Conservation (phyloP, 2,888 invertebrate genomes). For the Trichogramma evanescens region DNA sequence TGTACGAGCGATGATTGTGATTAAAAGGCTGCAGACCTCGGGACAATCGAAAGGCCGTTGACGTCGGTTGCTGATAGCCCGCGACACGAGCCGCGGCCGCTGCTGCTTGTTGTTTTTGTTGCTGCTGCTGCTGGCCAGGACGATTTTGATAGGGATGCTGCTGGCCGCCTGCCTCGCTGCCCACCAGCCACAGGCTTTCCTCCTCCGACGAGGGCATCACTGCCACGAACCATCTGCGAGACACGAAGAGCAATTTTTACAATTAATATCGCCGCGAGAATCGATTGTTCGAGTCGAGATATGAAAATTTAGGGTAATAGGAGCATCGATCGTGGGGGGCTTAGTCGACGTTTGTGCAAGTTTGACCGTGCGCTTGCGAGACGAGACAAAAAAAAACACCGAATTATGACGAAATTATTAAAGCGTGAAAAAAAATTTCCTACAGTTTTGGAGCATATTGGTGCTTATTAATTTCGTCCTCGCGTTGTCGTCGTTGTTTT, state of each 20-base stretch:
- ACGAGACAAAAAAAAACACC: no score
- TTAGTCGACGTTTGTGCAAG: no score
- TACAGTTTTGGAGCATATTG: no score
- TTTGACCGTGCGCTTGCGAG: no score
- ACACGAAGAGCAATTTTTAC: not conserved
- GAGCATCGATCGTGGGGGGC: no score
- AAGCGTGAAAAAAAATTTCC: no score
- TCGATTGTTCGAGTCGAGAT: no score
- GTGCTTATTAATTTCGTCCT: no score
- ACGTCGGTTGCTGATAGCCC: constrained; percentile 20
- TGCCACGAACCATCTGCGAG: constrained; percentile 42
- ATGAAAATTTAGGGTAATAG: no score
- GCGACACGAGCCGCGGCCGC: constrained; percentile 3
- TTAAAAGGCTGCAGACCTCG: constrained; percentile 29
- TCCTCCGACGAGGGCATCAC: constrained; percentile 56
- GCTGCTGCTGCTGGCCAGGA: not conserved
- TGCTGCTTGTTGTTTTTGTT: constrained; percentile 1
- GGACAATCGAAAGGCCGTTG: constrained; percentile 22
- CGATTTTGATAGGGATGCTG: constrained; percentile 1
- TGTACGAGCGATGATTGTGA: constrained; percentile 43
- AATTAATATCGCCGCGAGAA: no score
- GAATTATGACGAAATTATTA: no score
- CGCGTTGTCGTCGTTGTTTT: no score
- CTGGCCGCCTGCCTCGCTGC: constrained; percentile 31
- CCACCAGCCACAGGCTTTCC: constrained; percentile 51